Conservation (phyloP, 1,140 invertebrate species). For the Calycopis cecrops region DNA sequence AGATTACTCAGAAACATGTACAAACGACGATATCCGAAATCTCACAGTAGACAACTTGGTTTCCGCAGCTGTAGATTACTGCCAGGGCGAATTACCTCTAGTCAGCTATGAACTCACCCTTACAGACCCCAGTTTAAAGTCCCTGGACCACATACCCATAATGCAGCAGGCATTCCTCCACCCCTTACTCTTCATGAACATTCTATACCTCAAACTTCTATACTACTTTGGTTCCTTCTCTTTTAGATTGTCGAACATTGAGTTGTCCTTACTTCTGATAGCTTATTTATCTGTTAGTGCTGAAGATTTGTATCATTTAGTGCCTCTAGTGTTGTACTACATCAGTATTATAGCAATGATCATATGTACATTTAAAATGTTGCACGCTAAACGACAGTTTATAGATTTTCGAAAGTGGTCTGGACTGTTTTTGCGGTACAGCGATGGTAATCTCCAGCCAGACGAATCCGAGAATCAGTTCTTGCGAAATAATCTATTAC, state of each 20-base stretch:
- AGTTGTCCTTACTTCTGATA: conserved; percentile 80
- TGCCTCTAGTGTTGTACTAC: conserved; percentile 83
- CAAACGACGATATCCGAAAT: conserved; percentile 79
- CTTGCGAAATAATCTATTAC: conserved; percentile 87
- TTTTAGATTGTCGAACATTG: conserved; percentile 77
- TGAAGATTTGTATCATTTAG: conserved; percentile 79
- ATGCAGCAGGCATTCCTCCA: conserved; percentile 83
- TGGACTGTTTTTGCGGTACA: conserved; percentile 83
- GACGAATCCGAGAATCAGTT: conserved; percentile 88
- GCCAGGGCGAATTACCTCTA: conserved; percentile 84
- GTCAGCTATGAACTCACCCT: conserved; percentile 84
- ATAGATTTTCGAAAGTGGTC: conserved; percentile 87
- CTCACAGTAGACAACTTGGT: conserved; percentile 87
- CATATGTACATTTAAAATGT: conserved; percentile 86
- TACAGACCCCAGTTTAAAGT: conserved; percentile 78
- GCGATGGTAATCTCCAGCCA: conserved; percentile 80
- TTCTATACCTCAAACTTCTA: conserved; percentile 81
- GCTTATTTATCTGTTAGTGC: conserved; percentile 81
- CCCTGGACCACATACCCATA: conserved; percentile 81
- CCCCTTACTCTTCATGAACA: conserved; percentile 80
- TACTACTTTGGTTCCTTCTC: conserved; percentile 76
- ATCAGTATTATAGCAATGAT: conserved; percentile 83
- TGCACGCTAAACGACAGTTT: conserved; percentile 83
- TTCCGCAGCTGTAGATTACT: conserved; percentile 87
- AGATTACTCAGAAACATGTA: conserved; percentile 62